Evolutionary conservation across 64 coral and sea anemone species (phyloP), one percentile per base, ranked within the genome.

Genomic region (Montipora foliosa): DNA sequence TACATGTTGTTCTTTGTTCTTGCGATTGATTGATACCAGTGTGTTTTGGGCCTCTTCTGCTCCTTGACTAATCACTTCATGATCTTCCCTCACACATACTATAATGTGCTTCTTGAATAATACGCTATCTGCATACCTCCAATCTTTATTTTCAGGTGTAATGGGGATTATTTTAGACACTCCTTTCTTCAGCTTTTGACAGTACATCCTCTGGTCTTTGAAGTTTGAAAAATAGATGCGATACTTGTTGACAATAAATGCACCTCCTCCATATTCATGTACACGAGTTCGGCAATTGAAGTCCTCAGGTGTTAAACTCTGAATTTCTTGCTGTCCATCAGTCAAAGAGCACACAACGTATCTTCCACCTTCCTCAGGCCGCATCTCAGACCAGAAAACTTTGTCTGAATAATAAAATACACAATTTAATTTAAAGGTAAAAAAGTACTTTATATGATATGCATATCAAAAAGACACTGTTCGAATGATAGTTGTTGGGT

Each of bases 141-240:
- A 94, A 53, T 91, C 85, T 89, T 91, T 96, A 11, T 79, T 78
- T 6, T 82, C 60, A 24, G 94, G 94, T 22, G 97, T 98, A n/a
- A 98, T 55, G 7, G 95, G 60, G 45, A 78, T 66, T 21, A 95
- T 95, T 76, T 16, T 55, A n/a, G 79, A 66, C 1, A 73, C 87
- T 19, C 21, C 49, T 19, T 85, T 85, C 52, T 88, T 89, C 1
- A 81, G 61, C 48, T 94, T 88, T 84, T 99, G 98, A 45, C 76
- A 81, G 80, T 99, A 99, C 50, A 99, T 87, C 47, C 92, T 77
- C 92, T 99, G 98, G 72, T 99, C 98, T 87, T 77, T 29, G 89
- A 94, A 99, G 84, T 99, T 99, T 62, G 98, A 91, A 52, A 99
- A 99, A 52, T 96, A 99, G 21, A 99, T 80, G 17, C 91, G 89